Evolutionary conservation across 2,113 vertebrate species (phyloP).

Genomic region (Oncorhynchus masou): DNA sequence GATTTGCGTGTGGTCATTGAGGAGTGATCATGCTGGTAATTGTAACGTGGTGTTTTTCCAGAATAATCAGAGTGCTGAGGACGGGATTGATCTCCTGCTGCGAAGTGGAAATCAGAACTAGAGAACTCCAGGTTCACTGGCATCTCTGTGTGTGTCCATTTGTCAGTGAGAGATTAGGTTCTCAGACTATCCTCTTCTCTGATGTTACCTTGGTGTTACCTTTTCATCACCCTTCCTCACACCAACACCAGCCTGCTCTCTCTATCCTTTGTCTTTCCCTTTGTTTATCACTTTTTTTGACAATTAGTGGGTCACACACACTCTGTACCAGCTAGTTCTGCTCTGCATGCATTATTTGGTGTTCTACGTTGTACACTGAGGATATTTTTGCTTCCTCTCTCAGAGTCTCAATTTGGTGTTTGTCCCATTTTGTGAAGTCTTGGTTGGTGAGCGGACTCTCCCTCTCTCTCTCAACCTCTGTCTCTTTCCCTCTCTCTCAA

Average conservation of each 20-base stretch:
- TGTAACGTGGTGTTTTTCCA: slow-evolving; percentile 3
- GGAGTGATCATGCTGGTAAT: background rate
- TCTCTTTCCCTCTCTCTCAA: no score
- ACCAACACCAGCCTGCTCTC: background rate
- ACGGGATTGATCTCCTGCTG: slow-evolving; percentile 1
- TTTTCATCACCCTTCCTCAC: background rate
- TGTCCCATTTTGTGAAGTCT: no score
- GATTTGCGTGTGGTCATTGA: background rate
- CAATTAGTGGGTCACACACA: no score
- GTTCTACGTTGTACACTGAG: no score
- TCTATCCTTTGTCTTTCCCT: background rate
- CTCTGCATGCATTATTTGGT: no score
- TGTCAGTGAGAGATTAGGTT: no score
- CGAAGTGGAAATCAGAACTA: background rate
- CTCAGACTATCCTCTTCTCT: background rate
- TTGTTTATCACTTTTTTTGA: background rate
- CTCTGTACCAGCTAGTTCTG: no score
- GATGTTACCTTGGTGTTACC: background rate
- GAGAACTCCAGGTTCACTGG: background rate
- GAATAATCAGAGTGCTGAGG: background rate
- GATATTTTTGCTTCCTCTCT: no score
- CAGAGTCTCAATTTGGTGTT: no score
- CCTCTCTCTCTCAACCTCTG: no score
- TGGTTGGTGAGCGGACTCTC: no score
- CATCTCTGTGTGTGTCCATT: background rate